These are phyloP conservation scores for Trichogramma dendrolimi DNA, from an alignment of 2,888 invertebrate genomes.

Conservation along the genomic window DNA sequence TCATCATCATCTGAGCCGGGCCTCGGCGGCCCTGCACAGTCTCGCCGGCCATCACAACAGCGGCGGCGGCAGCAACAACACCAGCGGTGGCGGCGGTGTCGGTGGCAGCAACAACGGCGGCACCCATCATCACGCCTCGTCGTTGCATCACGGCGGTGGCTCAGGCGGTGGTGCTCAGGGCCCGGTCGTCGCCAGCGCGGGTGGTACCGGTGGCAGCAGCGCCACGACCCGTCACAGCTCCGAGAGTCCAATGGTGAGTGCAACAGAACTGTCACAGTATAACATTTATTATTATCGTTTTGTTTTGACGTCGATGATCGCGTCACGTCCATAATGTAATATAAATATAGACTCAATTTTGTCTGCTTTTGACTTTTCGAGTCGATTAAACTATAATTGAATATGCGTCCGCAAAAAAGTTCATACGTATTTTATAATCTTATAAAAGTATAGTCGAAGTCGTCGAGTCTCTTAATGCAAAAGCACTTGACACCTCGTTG, in stretches of 20 bases:
- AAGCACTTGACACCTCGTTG: constrained; percentile 29
- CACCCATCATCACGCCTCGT: constrained; percentile 49
- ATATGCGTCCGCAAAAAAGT: too few species aligned
- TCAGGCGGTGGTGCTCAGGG: constrained; percentile 41
- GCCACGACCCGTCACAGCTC: constrained; percentile 61
- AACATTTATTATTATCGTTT: too few species aligned
- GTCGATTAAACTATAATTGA: too few species aligned
- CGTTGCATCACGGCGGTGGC: constrained; percentile 5
- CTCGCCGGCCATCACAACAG: constrained; percentile 12
- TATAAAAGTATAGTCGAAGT: too few species aligned
- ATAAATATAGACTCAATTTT: too few species aligned
- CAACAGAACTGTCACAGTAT: neutral
- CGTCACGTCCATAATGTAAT: too few species aligned
- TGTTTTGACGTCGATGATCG: too few species aligned
- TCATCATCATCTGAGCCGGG: too few species aligned
- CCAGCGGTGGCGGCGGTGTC: constrained; percentile 40
- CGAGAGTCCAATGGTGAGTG: constrained; percentile 74
- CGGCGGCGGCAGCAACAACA: constrained; percentile 40
- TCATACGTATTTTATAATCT: too few species aligned
- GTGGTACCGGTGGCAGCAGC: constrained; percentile 20
- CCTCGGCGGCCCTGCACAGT: neutral
- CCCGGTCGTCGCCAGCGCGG: constrained; percentile 40
- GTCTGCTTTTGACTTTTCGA: too few species aligned
- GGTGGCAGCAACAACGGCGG: constrained; percentile 20
- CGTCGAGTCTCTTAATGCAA: constrained; percentile 10